Base-by-base conservation (phyloP, 1,140 invertebrate genomes). In the Listronotus oregonensis region DNA sequence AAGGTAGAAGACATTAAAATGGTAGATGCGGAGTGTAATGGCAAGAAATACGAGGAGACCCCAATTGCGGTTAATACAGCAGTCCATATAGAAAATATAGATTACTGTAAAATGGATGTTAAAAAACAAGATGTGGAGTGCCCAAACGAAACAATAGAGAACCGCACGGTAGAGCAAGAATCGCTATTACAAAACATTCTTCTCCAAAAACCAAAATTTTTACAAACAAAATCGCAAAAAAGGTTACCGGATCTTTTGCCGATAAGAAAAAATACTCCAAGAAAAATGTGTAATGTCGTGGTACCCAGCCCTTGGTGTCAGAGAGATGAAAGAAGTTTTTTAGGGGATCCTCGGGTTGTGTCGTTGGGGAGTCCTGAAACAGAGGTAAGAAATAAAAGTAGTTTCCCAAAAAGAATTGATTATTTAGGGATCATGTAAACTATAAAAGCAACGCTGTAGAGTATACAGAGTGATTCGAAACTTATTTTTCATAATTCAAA, bases 301-400 rank as follows among this genome's bases (percentile, higher is more conserved):
- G 64, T 74, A 21, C 77, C 77, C 0, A 77, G 75, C 68, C 77
- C 77, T 12, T 79, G 77, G 77, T 67, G 64, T 55, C 75, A 72
- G 9, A 71, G 75, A 50, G 52, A 69, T 31, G 55, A 63, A 47
- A 51, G 12, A 56, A 69, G 21, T 56, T 78, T 49, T n/a, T 34
- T 75, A 11, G 70, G 47, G 3, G 74, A 78, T 72, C 77, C 77
- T 4, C 68, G 75, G 32, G 68, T 71, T 37, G 68, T 73, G 15
- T 64, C 46, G 47, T 32, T 59, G 12, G 43, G 3, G 31, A 46
- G 10, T 18, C 12, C 54, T 17, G 63, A 50, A n/a, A 42, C 6
- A n/a, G 40, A 57, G 43, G 63, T 56, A 42, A 57, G 40, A 14
- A 39, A 12, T 27, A 27, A n/a, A n/a, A n/a, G n/a, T n/a, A n/a